A percentile compares a stretch with the other conserved stretches of the same genome.
These are phyloP conservation scores for Phalloptychus januarius DNA, from an alignment of 2,797 vertebrate species.

Conservation along the genomic window DNA sequence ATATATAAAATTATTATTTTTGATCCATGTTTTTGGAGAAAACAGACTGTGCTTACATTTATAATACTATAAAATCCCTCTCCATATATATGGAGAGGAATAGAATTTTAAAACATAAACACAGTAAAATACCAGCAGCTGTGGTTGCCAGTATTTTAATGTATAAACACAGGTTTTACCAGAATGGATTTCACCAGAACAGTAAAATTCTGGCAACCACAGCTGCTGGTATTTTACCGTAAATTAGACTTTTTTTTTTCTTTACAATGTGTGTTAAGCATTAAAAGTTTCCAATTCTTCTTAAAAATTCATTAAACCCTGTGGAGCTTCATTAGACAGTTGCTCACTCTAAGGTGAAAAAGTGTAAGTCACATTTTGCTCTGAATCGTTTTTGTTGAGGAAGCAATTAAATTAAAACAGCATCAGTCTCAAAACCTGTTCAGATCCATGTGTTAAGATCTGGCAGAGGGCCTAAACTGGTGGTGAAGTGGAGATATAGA, in stretches of 20 bases:
- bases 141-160: no score
- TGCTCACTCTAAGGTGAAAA: constrained; percentile 5
- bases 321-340: constrained; percentile 16
- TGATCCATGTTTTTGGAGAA: not conserved
- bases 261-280: not conserved
- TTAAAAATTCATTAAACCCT: constrained; percentile 14
- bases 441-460: constrained; percentile 19
- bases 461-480: constrained; percentile 25
- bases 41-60: constrained; percentile 38
- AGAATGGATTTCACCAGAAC: no score
- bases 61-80: not conserved
- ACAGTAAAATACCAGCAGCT: no score
- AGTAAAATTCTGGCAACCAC: no score
- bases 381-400: not conserved
- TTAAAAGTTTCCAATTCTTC: constrained; percentile 3
- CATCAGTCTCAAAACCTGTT: constrained; percentile 14
- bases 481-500: constrained; percentile 69
- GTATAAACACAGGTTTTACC: no score
- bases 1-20: not conserved
- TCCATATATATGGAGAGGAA: no score
- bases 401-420: constrained; percentile 10
- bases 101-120: no score
- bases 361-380: constrained; percentile 14
- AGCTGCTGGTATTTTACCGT: no score
- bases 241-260: no score